phyloP scores from a whole-genome alignment of 2,888 invertebrate genomes.

The Cactoblastis cactorum region DNA sequence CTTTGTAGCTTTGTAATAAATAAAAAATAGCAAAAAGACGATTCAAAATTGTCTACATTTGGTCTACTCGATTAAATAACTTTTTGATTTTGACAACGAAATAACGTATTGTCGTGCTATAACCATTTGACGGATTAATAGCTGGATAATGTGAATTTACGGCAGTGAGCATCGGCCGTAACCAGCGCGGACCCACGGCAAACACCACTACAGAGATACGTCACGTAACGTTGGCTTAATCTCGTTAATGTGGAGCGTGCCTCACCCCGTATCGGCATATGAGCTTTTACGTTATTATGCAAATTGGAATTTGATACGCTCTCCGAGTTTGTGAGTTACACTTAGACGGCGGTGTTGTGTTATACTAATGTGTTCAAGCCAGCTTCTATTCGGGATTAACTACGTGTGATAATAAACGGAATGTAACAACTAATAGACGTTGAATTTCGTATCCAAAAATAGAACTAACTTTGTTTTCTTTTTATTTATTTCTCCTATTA shows the following conservation, averaged over 20 bases:
- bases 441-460: no score
- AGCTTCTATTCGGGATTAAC: conserved; percentile 2
- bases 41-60: no score
- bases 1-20: no score
- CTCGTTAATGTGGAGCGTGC: conserved; percentile 55
- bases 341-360: conserved; percentile 18
- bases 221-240: conserved; percentile 65
- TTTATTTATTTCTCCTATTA: no score
- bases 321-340: conserved; percentile 44
- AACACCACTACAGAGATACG: conserved; percentile 46
- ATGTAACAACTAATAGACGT: no score
- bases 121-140: conserved; percentile 6
- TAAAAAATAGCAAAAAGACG: no score
- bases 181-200: conserved; percentile 27
- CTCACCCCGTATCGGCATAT: conserved; percentile 52
- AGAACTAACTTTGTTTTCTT: no score
- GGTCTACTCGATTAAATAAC: no score
- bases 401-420: background rate
- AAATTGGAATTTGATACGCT: conserved; percentile 65
- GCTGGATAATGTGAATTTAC: conserved; percentile 12
- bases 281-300: conserved; percentile 64
- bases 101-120: background rate
- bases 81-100: background rate
- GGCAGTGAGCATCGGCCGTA: conserved; percentile 10
- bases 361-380: conserved; percentile 4